Base-by-base conservation (phyloP, 1,140 invertebrate species). In the Eriosoma lanigerum region DNA sequence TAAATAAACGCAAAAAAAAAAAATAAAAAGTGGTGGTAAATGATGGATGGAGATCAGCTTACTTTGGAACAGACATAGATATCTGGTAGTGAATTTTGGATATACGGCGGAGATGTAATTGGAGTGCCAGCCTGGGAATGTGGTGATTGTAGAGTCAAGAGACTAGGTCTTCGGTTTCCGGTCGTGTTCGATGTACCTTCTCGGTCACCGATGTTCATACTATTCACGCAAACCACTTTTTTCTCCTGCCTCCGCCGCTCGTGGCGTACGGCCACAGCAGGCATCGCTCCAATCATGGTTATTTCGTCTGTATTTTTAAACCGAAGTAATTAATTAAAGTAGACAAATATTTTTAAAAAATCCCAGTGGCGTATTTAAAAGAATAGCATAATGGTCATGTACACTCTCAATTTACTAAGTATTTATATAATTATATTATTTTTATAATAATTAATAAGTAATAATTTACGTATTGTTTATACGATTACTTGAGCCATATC, bases 211-310 rank as follows among this genome's bases (percentile, higher is more conserved):
- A 44, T 5, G 32, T 56, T 76, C 52, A 54, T 48, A 73, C 15
- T 76, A 62, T 78, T 78, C 52, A 62, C 75, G 17, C 38, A 46
- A 17, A 78, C 38, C 17, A 78, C 75, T 78, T 78, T 78, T 87
- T 92, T 93, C 84, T 93, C 91, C 83, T 90, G 90, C 82, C 92
- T 90, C 72, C 92, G 88, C 82, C 92, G 87, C 86, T 93, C 92
- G 86, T 93, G 92, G 84, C 92, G 90, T 48, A 94, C 92, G 21
- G 93, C 92, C 86, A 94, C 92, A 82, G 93, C 92, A 86, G 92
- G 93, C 93, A 93, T 94, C 72, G 92, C 93, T 82, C 93, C 93
- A 84, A 94, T 93, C 92, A 94, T 94, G 85, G 89, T 91, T 73
- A 82, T 80, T 82, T 83, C 82, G 81, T 83, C 83, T 82, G 81